Base-by-base conservation (phyloP, 2,888 invertebrate genomes). In the Griposia aprilina region DNA sequence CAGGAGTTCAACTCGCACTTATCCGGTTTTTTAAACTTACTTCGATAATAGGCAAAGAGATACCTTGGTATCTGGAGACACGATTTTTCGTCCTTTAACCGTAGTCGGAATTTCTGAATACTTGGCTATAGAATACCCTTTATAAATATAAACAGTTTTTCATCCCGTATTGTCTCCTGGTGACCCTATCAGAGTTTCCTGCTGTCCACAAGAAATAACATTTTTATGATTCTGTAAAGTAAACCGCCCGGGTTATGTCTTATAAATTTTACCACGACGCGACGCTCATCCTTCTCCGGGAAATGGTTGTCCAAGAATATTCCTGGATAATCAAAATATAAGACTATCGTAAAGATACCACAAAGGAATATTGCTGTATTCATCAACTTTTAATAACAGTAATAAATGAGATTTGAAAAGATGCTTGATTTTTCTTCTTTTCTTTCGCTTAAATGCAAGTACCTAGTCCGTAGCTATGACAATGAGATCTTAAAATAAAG, bases 141-240 rank as follows among this genome's bases (percentile, higher is more conserved):
- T 48, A 80, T 69, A 80, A 68, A 83, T 74, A 75, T 73, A 78
- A 81, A 78, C 74, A 59, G 57, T 26, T 48, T 77, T 75, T 74
- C 62, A 70, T 50, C 20, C 41, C 41, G 63, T n/a, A 67, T 57
- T 66, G 50, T 69, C 63, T 77, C 68, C 55, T 74, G 76, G 84
- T 74, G 88, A 86, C 86, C 86, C 84, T 88, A 70, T 72, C 78
- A 85, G 76, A 86, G 85, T 81, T 50, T 81, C 80, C 68, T 73
- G 86, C 80, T 82, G 84, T 82, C 87, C 88, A 83, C 77, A 65
- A 84, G 82, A 79, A 82, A 85, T 86, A 88, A 88, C 79, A 82
- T 83, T 88, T 87, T 88, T 88, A 88, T 83, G 86, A 72, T 83
- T 86, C 83, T 82, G 85, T 88, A 86, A 88, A 88, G 82, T 83